A percentile compares a stretch with the other conserved stretches of the same genome.
Conservation (phyloP, 2,113 vertebrate species). For the Carlito syrichta region DNA sequence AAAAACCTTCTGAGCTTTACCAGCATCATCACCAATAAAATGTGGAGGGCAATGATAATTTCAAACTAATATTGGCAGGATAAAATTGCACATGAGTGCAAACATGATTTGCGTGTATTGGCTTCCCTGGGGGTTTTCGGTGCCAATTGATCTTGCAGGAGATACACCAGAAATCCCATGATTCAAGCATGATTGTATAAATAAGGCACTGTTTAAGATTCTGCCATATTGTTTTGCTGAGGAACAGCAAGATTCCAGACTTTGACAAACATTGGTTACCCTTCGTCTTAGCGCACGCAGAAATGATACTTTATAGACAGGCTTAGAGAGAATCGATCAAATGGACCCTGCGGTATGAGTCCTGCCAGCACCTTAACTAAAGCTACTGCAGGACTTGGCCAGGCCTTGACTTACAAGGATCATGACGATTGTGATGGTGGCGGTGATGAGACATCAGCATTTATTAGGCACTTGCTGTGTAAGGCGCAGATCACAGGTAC, state of each 20-base stretch:
- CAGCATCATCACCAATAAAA: neutral
- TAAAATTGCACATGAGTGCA: neutral
- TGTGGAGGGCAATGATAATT: neutral
- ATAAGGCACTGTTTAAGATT: neutral
- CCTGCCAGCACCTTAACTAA: rapidly evolving
- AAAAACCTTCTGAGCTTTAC: neutral
- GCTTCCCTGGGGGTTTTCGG: neutral
- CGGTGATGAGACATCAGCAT: rapidly evolving
- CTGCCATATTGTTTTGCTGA: neutral
- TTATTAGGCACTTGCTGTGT: rapidly evolving
- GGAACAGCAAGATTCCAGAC: neutral
- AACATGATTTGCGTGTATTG: neutral
- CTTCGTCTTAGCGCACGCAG: neutral
- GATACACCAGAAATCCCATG: neutral
- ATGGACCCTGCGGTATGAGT: neutral
- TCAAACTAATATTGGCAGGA: neutral
- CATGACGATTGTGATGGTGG: rapidly evolving
- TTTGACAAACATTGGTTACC: neutral
- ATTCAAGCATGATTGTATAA: neutral
- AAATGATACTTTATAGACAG: neutral
- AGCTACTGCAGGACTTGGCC: rapidly evolving
- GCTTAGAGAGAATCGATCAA: too few species aligned
- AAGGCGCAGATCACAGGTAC: rapidly evolving
- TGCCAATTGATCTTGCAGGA: neutral
- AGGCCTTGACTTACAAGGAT: neutral